phyloP scores from a whole-genome alignment of 2,888 invertebrate genomes.

The Himalopsyche anomala region DNA sequence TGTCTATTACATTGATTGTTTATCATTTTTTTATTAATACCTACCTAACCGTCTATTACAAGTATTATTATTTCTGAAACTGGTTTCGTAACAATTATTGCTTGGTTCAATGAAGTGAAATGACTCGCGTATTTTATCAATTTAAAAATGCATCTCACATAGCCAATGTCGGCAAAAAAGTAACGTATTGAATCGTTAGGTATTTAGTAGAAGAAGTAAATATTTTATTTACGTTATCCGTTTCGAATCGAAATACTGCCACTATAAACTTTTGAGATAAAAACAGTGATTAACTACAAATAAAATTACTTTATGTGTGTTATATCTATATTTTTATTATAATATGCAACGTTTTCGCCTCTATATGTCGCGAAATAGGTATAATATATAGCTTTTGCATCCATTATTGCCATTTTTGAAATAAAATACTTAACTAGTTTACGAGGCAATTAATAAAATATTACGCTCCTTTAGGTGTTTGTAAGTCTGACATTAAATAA shows the following conservation, averaged over 20 bases:
- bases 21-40: constrained; percentile 19
- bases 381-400: no score
- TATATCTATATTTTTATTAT: no score
- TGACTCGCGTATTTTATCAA: constrained; percentile 17
- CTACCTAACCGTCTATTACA: not conserved
- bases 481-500: not conserved
- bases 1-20: constrained; percentile 2
- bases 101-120: not conserved
- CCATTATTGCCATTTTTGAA: constrained; percentile 3
- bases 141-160: constrained; percentile 24
- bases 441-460: not conserved
- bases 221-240: no score
- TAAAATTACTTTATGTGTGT: no score
- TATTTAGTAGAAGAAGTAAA: no score
- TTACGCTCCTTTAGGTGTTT: not conserved
- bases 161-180: not conserved
- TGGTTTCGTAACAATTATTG: constrained; percentile 11
- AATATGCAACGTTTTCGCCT: no score
- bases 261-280: no score
- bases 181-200: not conserved
- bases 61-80: constrained; percentile 5
- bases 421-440: not conserved
- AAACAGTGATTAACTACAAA: no score
- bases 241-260: no score
- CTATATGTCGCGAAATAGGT: no score